Evolutionary conservation across 1,140 invertebrate species (phyloP).

Genomic region (Drepana arcuata): DNA sequence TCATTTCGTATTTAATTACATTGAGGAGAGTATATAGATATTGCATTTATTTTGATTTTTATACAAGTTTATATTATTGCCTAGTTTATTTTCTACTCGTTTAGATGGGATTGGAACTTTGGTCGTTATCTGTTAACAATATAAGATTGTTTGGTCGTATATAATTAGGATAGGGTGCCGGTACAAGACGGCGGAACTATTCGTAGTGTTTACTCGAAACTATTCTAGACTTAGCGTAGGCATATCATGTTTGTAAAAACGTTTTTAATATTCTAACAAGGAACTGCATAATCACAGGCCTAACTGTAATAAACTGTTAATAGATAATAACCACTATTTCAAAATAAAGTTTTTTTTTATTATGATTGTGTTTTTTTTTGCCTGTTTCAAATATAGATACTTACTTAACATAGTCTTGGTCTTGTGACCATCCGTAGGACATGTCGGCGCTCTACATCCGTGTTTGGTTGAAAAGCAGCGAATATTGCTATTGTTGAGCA

Average conservation of each 20-base stretch:
- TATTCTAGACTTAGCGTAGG: conserved; percentile 41
- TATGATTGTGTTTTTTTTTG: conserved; percentile 35
- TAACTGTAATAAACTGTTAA: conserved; percentile 68
- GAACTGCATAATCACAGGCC: conserved; percentile 53
- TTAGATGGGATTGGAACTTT: conserved; percentile 57
- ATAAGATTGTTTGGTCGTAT: too few species aligned
- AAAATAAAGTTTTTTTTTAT: conserved; percentile 67
- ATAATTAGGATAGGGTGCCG: too few species aligned
- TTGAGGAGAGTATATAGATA: conserved; percentile 62
- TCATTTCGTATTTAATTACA: conserved; percentile 52
- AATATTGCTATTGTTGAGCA: too few species aligned
- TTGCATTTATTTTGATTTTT: conserved; percentile 70
- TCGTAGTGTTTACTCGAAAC: too few species aligned
- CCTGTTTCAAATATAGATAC: too few species aligned
- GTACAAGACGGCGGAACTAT: too few species aligned
- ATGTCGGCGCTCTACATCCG: too few species aligned
- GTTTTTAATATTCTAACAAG: conserved; percentile 46
- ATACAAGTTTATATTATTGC: conserved; percentile 52
- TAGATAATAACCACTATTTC: conserved; percentile 70
- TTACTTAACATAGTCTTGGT: too few species aligned
- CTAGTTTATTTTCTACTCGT: conserved; percentile 65
- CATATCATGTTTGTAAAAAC: conserved; percentile 63
- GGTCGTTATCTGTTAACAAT: conserved; percentile 69
- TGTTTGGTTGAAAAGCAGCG: too few species aligned
- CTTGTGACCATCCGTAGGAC: too few species aligned